Conservation (phyloP, 2,113 vertebrate genomes). For the Cyphomyrus discorhynchus region DNA sequence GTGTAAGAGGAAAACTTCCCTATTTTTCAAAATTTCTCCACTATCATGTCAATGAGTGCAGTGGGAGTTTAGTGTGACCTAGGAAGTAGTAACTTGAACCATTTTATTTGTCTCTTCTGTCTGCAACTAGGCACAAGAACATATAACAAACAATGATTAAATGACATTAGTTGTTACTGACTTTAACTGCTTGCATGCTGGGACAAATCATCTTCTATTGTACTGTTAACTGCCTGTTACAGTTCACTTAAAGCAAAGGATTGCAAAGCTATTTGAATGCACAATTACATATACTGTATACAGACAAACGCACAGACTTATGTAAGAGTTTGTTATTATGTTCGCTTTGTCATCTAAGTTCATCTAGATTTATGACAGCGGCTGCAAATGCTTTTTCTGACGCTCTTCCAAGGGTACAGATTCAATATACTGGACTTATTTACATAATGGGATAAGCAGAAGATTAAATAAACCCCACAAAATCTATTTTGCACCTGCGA, state of each 20-base stretch:
- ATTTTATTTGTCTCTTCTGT: background rate
- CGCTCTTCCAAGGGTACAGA: background rate
- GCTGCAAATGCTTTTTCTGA: background rate
- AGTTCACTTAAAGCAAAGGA: background rate
- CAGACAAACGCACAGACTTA: background rate
- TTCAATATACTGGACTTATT: slow-evolving; percentile 2
- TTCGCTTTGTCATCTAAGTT: background rate
- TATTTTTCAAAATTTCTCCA: background rate
- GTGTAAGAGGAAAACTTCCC: background rate
- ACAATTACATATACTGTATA: background rate
- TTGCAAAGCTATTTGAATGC: background rate
- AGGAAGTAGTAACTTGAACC: background rate
- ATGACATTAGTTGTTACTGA: no score
- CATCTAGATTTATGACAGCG: background rate
- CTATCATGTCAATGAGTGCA: background rate
- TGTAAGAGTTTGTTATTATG: background rate
- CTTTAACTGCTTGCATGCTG: slow-evolving; percentile 10
- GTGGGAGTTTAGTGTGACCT: background rate
- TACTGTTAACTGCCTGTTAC: background rate
- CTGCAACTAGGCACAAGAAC: background rate
- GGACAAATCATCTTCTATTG: background rate
- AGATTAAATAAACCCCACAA: slow-evolving; percentile 10
- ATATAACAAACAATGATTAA: background rate
- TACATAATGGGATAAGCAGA: slow-evolving; percentile 2
- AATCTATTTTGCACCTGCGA: background rate